These are phyloP conservation scores for Caenorhabditis doughertyi DNA, from an alignment of 2,888 invertebrate species.

Conservation along the genomic window DNA sequence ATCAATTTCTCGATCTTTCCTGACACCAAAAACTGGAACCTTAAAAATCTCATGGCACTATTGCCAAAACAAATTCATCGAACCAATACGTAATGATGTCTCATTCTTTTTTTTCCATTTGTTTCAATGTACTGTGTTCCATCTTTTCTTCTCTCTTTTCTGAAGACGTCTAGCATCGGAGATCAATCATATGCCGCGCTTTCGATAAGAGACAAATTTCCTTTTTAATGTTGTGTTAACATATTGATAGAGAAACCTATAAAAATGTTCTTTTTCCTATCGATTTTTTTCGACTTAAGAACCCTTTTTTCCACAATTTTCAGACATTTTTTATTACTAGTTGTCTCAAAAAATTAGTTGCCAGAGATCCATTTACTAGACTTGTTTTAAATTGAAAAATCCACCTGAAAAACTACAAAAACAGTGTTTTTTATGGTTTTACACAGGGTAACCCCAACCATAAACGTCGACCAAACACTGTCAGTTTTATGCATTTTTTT, in stretches of 20 bases:
- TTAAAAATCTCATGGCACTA: too few species aligned
- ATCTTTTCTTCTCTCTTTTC: background rate
- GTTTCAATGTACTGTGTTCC: constrained; percentile 14
- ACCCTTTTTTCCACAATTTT: background rate
- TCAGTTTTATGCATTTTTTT: constrained; percentile 8
- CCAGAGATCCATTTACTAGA: too few species aligned
- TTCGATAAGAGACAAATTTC: background rate
- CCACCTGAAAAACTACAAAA: background rate
- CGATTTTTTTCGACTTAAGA: background rate
- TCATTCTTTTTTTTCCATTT: background rate
- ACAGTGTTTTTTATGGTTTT: constrained; percentile 16
- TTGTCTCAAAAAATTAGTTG: background rate
- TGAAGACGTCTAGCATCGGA: constrained; percentile 34
- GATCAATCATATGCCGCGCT: constrained; percentile 46
- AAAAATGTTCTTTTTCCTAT: background rate
- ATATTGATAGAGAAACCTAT: background rate
- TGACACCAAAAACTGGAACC: too few species aligned
- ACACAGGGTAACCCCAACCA: constrained; percentile 8
- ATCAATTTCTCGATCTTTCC: too few species aligned
- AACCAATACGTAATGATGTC: too few species aligned
- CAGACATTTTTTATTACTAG: too few species aligned
- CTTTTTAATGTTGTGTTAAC: background rate
- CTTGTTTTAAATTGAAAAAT: too few species aligned
- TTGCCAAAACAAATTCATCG: too few species aligned
- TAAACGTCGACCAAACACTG: constrained; percentile 28